phyloP scores from a whole-genome alignment of 2,888 invertebrate genomes.

The Dermolepida albohirtum region DNA sequence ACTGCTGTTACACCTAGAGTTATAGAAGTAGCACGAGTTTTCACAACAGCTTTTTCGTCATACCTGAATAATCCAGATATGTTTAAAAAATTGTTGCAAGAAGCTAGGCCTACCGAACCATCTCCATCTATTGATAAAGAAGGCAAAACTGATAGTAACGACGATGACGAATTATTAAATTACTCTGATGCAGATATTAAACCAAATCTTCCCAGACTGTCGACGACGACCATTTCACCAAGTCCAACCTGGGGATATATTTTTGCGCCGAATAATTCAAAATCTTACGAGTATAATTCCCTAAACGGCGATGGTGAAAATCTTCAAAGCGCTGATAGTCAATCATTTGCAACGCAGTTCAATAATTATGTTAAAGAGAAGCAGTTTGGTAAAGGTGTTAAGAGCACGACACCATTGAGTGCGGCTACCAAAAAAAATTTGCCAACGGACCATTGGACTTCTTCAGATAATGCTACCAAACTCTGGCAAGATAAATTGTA shows the following conservation, averaged over 20 bases:
- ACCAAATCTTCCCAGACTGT: slow-evolving; percentile 55
- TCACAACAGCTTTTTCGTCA: slow-evolving; percentile 84
- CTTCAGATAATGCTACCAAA: slow-evolving; percentile 66
- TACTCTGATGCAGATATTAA: slow-evolving; percentile 76
- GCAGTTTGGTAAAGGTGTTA: slow-evolving; percentile 56
- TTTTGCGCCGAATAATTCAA: slow-evolving; percentile 54
- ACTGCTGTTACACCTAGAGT: slow-evolving; percentile 75
- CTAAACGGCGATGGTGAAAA: slow-evolving; percentile 69
- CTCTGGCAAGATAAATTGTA: slow-evolving; percentile 77
- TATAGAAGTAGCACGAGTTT: slow-evolving; percentile 84
- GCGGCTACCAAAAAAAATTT: slow-evolving; percentile 44
- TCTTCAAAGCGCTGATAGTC: slow-evolving; percentile 76
- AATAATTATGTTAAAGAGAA: slow-evolving; percentile 63
- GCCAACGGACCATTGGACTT: slow-evolving; percentile 60
- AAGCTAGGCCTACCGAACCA: slow-evolving; percentile 84
- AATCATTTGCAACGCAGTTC: slow-evolving; percentile 74
- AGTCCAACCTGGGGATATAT: slow-evolving; percentile 61
- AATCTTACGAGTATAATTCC: slow-evolving; percentile 51
- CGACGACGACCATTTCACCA: slow-evolving; percentile 67
- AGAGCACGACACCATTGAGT: slow-evolving; percentile 31
- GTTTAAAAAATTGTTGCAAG: slow-evolving; percentile 80
- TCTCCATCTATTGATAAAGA: slow-evolving; percentile 64
- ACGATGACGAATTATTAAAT: slow-evolving; percentile 81
- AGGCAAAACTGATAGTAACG: slow-evolving; percentile 60
- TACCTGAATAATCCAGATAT: slow-evolving; percentile 87